Evolutionary conservation across 2,113 vertebrate species (phyloP).

Genomic region (Ibidorhyncha struthersii): DNA sequence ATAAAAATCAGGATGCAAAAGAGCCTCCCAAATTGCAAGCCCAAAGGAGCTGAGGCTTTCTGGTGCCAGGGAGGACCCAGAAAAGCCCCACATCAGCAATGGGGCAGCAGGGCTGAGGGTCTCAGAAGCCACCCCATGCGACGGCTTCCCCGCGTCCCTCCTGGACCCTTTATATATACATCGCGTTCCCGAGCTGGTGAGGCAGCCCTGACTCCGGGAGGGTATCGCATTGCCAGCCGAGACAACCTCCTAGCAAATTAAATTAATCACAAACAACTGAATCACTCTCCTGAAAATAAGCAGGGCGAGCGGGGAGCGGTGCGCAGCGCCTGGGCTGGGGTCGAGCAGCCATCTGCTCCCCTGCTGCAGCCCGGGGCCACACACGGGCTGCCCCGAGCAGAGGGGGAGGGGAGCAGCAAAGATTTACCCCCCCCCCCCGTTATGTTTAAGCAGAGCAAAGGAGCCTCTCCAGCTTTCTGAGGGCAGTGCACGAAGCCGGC

Average conservation of each 20-base stretch:
- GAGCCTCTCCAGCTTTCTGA: not conserved
- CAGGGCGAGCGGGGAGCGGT: not conserved
- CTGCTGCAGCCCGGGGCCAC: not conserved
- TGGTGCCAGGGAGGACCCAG: not conserved
- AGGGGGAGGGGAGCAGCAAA: not conserved
- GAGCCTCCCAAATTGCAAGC: not conserved
- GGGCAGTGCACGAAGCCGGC: not conserved
- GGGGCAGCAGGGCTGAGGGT: not conserved
- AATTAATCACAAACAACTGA: constrained; percentile 32
- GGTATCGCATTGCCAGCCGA: not conserved
- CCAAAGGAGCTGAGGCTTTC: not conserved
- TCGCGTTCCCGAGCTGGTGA: fast-evolving
- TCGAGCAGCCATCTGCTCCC: not conserved
- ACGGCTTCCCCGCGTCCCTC: not conserved
- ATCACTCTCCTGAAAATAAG: constrained; percentile 27
- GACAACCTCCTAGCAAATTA: constrained; percentile 16
- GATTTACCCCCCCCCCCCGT: not conserved
- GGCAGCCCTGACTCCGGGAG: not conserved
- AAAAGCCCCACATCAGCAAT: not conserved
- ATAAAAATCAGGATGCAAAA: not conserved
- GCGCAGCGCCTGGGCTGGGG: not conserved
- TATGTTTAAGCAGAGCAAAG: not conserved
- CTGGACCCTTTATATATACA: not conserved
- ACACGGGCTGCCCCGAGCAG: fast-evolving
- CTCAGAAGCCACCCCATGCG: fast-evolving